Percentiles rank a stretch among this genome's conserved stretches.
Conservation (phyloP, 2,888 invertebrate genomes). For the Petrolisthes cinctipes region DNA sequence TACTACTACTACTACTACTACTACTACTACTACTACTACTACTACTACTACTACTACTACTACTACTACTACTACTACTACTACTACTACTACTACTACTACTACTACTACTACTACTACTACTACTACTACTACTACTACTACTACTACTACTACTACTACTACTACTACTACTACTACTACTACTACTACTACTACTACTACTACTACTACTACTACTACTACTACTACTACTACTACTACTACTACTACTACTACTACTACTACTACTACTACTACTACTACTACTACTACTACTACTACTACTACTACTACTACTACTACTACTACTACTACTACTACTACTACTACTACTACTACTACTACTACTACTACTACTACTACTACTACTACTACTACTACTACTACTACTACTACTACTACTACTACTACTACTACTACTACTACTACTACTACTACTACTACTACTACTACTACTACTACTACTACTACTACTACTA, state of each 20-base stretch:
- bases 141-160: neutral
- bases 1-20: conserved; percentile 21
- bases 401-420: too few species aligned
- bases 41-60: conserved; percentile 26
- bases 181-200: conserved; percentile 4
- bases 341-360: too few species aligned
- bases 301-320: too few species aligned
- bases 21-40: conserved; percentile 28
- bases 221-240: neutral
- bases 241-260: too few species aligned
- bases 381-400: too few species aligned
- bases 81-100: conserved; percentile 30
- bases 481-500: conserved; percentile 26
- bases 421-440: neutral
- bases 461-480: conserved; percentile 26
- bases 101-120: conserved; percentile 25
- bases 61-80: conserved; percentile 28
- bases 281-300: too few species aligned
- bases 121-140: conserved; percentile 25
- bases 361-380: too few species aligned
- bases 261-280: too few species aligned
- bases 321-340: too few species aligned
- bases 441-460: conserved; percentile 5
- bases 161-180: conserved; percentile 8
- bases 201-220: conserved; percentile 3